Conservation (phyloP, 2,888 invertebrate genomes). For the Eustalomyia histrio region DNA sequence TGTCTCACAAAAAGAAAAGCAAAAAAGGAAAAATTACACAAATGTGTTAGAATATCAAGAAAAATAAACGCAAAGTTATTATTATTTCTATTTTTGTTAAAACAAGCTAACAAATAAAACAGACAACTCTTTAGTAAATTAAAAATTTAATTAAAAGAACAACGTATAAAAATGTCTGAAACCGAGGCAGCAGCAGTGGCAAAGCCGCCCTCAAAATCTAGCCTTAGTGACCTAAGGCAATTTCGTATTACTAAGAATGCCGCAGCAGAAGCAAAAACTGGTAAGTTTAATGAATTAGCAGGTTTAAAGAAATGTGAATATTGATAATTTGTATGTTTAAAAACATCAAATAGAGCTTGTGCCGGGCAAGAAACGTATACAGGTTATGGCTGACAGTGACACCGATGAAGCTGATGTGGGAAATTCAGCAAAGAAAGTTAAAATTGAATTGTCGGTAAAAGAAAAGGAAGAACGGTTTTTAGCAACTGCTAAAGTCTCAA, state of each 20-base stretch:
- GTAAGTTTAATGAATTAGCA: conserved; percentile 62
- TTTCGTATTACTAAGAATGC: conserved; percentile 76
- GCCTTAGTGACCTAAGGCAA: conserved; percentile 75
- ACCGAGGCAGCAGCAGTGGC: conserved; percentile 69
- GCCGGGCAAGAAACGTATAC: conserved; percentile 78
- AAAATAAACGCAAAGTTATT: conserved; percentile 29
- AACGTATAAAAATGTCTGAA: conserved; percentile 71
- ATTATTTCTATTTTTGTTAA: conserved; percentile 12
- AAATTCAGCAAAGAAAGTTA: conserved; percentile 73
- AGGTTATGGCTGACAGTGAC: conserved; percentile 77
- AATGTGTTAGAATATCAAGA: conserved; percentile 44
- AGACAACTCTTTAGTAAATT: neutral
- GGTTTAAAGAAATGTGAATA: neutral
- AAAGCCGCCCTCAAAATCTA: conserved; percentile 70
- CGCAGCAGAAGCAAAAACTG: conserved; percentile 66
- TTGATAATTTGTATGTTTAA: neutral
- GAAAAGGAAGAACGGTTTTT: conserved; percentile 78
- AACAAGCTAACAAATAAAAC: conserved; percentile 8
- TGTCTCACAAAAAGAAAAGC: conserved; percentile 41
- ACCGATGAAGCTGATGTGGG: conserved; percentile 74
- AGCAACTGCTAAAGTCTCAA: conserved; percentile 76
- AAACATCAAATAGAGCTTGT: conserved; percentile 71
- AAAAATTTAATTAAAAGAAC: neutral
- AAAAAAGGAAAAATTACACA: conserved; percentile 37
- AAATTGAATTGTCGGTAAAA: conserved; percentile 73